Percentiles rank a stretch among this genome's conserved stretches.
phyloP scores from a whole-genome alignment of 2,888 invertebrate genomes.

The Lithophane semibrunnea region DNA sequence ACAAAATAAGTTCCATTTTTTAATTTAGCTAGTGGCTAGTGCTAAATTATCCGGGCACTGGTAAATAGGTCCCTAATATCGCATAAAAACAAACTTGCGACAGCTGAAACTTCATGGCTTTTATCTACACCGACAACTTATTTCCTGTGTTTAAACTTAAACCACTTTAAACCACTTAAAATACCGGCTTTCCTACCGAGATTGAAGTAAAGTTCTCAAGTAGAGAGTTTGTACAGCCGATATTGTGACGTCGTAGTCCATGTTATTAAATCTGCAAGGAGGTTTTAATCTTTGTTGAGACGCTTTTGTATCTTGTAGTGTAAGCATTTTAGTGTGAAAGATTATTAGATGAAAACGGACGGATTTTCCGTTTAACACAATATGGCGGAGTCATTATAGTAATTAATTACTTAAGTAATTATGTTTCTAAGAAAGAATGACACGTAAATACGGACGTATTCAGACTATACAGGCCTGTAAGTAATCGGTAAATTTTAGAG shows the following conservation, averaged over 20 bases:
- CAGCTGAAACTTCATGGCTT: slow-evolving; percentile 20
- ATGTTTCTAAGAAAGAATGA: neutral
- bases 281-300: slow-evolving; percentile 22
- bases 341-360: neutral
- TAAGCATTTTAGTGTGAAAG: neutral
- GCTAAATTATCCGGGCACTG: too few species aligned
- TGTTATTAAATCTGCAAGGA: slow-evolving; percentile 53
- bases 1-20: neutral
- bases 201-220: slow-evolving; percentile 53
- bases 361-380: neutral
- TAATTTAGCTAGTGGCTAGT: neutral
- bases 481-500: neutral
- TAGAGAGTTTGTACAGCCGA: slow-evolving; percentile 50
- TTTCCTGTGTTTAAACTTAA: slow-evolving; percentile 31
- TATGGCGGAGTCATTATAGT: neutral
- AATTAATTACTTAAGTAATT: neutral
- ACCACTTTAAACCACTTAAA: too few species aligned
- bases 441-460: neutral
- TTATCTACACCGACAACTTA: slow-evolving; percentile 16
- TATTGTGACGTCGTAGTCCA: slow-evolving; percentile 39
- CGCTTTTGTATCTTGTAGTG: neutral
- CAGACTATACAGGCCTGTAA: neutral
- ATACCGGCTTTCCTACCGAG: slow-evolving; percentile 44
- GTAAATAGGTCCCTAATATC: neutral
- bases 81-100: neutral